phyloP scores from a whole-genome alignment of 2,888 invertebrate genomes.

The Diplolepis rosae region DNA sequence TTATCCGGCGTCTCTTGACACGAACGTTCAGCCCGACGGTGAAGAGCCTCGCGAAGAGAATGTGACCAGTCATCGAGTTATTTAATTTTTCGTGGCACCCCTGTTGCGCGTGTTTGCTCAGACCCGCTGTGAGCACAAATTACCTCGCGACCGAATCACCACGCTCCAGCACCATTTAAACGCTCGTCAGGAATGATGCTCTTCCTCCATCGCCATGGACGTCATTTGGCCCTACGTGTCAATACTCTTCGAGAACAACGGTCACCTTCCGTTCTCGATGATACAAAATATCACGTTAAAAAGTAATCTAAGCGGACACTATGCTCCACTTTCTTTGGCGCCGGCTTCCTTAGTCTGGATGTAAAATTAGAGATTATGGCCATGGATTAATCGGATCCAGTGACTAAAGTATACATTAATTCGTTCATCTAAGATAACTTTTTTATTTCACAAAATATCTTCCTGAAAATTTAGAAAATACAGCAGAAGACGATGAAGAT shows the following conservation, averaged over 20 bases:
- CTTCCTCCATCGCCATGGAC: constrained; percentile 41
- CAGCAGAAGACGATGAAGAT: no score
- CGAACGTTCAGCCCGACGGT: constrained; percentile 54
- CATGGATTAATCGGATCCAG: no score
- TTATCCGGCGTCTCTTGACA: constrained; percentile 56
- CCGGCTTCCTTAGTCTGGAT: no score
- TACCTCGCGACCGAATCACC: constrained; percentile 77
- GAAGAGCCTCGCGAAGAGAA: constrained; percentile 73
- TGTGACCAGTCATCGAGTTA: constrained; percentile 79
- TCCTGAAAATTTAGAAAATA: no score
- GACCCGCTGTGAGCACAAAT: constrained; percentile 80
- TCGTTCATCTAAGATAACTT: no score
- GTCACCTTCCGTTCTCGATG: not conserved
- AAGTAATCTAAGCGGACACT: not conserved
- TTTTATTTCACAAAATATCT: no score
- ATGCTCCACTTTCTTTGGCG: not conserved
- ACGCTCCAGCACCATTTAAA: constrained; percentile 48
- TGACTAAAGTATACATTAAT: no score
- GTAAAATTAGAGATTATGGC: no score
- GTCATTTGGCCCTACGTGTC: constrained; percentile 46
- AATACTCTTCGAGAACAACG: constrained; percentile 41
- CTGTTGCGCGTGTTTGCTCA: constrained; percentile 77
- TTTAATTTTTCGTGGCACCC: constrained; percentile 75
- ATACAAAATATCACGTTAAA: not conserved
- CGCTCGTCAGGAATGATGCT: constrained; percentile 44